Conservation (phyloP, 64 coral and sea anemone species). For the Montipora foliosa region DNA sequence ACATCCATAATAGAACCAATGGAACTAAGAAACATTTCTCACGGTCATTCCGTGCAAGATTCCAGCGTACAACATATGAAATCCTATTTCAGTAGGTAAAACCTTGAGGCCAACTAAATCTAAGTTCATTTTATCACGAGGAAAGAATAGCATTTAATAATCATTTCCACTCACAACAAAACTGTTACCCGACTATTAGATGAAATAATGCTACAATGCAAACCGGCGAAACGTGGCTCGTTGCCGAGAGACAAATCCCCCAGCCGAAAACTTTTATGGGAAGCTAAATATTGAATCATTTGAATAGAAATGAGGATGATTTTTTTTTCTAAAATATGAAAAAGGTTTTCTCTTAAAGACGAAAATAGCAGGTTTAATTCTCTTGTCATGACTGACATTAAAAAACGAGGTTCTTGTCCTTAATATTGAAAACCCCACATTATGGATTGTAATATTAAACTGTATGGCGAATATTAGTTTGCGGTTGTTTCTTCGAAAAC, state of each 20-base stretch:
- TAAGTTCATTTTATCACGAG: background rate
- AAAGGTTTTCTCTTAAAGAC: background rate
- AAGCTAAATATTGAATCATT: background rate
- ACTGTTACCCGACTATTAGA: background rate
- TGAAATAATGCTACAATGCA: background rate
- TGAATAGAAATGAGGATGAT: background rate
- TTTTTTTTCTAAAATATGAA: background rate
- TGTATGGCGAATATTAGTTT: background rate
- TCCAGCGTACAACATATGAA: too few species aligned
- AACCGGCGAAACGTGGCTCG: background rate
- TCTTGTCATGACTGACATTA: background rate
- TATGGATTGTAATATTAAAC: constrained; percentile 17
- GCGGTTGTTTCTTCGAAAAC: background rate
- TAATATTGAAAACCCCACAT: background rate
- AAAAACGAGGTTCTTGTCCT: background rate
- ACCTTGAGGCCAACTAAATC: background rate
- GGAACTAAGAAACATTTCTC: too few species aligned
- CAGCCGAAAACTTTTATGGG: background rate
- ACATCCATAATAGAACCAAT: background rate
- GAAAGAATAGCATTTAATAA: background rate
- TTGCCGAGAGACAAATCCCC: constrained; percentile 11
- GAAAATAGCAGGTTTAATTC: background rate
- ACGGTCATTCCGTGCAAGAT: too few species aligned
- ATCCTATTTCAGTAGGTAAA: too few species aligned
- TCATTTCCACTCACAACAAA: background rate